These are phyloP conservation scores for Nemopilema nomurai DNA, from an alignment of 30 jellyfish, hydroid and myxozoan species.

Conservation along the genomic window DNA sequence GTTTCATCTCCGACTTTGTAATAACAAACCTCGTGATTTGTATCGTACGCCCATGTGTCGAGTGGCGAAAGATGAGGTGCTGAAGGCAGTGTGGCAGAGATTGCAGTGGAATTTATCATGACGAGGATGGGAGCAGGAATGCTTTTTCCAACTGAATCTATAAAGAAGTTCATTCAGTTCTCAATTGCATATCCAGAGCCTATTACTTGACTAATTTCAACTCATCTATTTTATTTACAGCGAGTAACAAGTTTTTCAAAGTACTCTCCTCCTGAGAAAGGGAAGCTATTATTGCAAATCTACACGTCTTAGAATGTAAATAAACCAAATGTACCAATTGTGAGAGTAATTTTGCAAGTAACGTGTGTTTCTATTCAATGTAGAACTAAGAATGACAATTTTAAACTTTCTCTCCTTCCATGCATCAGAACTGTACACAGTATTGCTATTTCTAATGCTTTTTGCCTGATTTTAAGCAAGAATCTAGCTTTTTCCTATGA, in stretches of 20 bases:
- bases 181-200: neutral
- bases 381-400: no score
- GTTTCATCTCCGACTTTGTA: neutral
- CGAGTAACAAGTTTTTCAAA: neutral
- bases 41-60: conserved; percentile 12
- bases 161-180: neutral
- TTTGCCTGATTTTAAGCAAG: neutral
- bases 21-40: conserved; percentile 8
- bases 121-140: conserved; percentile 20
- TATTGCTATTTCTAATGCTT: no score
- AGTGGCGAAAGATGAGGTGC: conserved; percentile 30
- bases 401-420: no score
- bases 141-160: conserved; percentile 12
- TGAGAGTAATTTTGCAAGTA: no score
- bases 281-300: no score
- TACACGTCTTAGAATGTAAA: no score
- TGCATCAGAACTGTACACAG: no score
- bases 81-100: conserved; percentile 13
- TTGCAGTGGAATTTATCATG: conserved; percentile 37
- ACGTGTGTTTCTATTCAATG: no score
- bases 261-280: neutral
- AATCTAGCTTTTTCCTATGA: neutral
- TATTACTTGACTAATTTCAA: neutral
- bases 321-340: no score
- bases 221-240: neutral